Evolutionary conservation across 1,140 invertebrate genomes (phyloP).

Genomic region (Alviniconcha marisindica): DNA sequence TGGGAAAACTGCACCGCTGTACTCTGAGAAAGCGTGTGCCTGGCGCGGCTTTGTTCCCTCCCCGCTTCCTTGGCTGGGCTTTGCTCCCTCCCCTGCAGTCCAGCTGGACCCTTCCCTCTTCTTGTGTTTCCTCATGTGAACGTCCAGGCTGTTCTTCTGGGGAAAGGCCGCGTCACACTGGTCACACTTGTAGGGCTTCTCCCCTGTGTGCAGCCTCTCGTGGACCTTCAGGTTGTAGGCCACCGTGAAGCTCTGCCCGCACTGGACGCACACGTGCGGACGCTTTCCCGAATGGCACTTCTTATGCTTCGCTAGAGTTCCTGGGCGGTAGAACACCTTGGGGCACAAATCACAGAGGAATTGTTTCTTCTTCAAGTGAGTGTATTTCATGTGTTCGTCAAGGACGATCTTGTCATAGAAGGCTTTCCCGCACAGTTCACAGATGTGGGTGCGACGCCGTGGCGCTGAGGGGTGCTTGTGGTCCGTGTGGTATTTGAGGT

Average conservation of each 20-base stretch:
- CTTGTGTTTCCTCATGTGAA: constrained; percentile 27
- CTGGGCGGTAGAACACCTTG: constrained; percentile 28
- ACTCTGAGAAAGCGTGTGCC: neutral
- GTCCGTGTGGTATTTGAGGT: neutral
- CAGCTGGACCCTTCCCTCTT: neutral
- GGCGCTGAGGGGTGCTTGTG: neutral
- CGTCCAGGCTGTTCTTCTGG: constrained; percentile 32
- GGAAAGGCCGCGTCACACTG: constrained; percentile 28
- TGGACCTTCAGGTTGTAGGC: constrained; percentile 38
- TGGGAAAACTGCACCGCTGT: neutral
- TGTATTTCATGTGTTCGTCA: constrained; percentile 6
- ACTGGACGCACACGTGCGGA: constrained; percentile 47
- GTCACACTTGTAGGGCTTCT: constrained; percentile 77
- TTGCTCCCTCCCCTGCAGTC: neutral
- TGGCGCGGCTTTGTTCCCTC: neutral
- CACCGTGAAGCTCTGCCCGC: constrained; percentile 45
- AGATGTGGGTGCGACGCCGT: neutral
- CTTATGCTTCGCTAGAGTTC: constrained; percentile 31
- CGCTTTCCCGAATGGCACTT: constrained; percentile 41
- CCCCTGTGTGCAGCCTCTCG: constrained; percentile 82
- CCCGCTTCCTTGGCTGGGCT: neutral
- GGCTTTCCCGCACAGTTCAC: constrained; percentile 16
- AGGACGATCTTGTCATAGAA: neutral
- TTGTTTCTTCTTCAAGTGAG: constrained; percentile 14
- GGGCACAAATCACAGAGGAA: constrained; percentile 21